phyloP scores from a whole-genome alignment of 30 jellyfish, hydroid and myxozoan genomes.

The Nemopilema nomurai region DNA sequence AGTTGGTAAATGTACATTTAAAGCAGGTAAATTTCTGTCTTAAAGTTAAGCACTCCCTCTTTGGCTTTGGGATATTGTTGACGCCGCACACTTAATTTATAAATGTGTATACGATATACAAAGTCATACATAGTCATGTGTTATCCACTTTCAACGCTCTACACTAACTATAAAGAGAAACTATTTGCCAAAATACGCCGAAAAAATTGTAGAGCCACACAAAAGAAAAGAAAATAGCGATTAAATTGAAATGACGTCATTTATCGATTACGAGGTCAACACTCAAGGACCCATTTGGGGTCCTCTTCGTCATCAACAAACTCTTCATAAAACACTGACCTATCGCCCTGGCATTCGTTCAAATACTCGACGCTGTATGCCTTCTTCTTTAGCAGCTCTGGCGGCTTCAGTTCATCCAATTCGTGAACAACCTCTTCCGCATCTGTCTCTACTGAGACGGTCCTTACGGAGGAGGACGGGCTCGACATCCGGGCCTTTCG shows the following conservation, averaged over 20 bases:
- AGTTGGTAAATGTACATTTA: too few species aligned
- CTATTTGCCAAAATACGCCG: too few species aligned
- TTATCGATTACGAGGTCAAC: neutral
- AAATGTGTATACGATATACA: too few species aligned
- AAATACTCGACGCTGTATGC: slow-evolving; percentile 54
- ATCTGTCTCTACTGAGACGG: slow-evolving; percentile 47
- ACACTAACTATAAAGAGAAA: too few species aligned
- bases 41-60: too few species aligned
- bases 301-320: slow-evolving; percentile 48
- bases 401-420: slow-evolving; percentile 23
- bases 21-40: too few species aligned
- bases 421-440: slow-evolving; percentile 48
- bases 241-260: neutral
- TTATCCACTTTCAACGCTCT: too few species aligned
- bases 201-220: too few species aligned
- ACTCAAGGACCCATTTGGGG: slow-evolving; percentile 41
- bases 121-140: too few species aligned
- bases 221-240: too few species aligned
- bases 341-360: slow-evolving; percentile 52
- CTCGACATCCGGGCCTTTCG: slow-evolving; percentile 38
- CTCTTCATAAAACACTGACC: slow-evolving; percentile 54
- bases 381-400: slow-evolving; percentile 31
- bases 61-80: too few species aligned
- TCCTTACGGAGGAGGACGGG: slow-evolving; percentile 9
- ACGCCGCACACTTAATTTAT: too few species aligned